Conservation (phyloP, 2,797 vertebrate genomes). For the Amphiprion clarkii region DNA sequence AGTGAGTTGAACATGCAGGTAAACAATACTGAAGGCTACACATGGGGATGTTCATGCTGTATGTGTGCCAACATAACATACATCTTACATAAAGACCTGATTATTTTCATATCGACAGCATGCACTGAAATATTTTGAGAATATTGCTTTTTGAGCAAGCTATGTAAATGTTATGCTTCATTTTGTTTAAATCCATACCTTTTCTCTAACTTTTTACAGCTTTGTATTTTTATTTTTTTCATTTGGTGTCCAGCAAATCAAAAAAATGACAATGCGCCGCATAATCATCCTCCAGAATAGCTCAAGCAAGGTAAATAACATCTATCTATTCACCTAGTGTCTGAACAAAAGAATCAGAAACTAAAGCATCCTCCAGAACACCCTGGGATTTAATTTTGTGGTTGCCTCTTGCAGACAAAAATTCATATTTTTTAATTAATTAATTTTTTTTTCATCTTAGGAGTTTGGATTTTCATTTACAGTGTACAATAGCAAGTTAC, state of each 20-base stretch:
- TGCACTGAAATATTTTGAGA: too few relatives aligned
- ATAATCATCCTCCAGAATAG: neutral
- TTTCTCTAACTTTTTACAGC: too few relatives aligned
- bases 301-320: too few relatives aligned
- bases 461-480: conserved; percentile 30
- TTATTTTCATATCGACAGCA: neutral
- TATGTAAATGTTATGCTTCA: too few relatives aligned
- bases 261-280: conserved; percentile 33
- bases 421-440: neutral
- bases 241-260: conserved; percentile 31
- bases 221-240: neutral
- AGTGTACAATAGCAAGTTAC: conserved; percentile 24
- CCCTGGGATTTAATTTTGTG: conserved; percentile 45
- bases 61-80: too few relatives aligned
- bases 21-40: neutral
- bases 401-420: conserved; percentile 35
- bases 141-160: too few relatives aligned
- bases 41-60: neutral
- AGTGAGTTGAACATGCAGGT: neutral
- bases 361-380: neutral
- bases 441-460: neutral
- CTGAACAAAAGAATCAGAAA: too few relatives aligned
- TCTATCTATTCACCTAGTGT: too few relatives aligned
- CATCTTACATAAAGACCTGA: neutral
- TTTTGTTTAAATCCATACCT: too few relatives aligned